phyloP scores from a whole-genome alignment of 2,113 vertebrate genomes.

The Lota lota region DNA sequence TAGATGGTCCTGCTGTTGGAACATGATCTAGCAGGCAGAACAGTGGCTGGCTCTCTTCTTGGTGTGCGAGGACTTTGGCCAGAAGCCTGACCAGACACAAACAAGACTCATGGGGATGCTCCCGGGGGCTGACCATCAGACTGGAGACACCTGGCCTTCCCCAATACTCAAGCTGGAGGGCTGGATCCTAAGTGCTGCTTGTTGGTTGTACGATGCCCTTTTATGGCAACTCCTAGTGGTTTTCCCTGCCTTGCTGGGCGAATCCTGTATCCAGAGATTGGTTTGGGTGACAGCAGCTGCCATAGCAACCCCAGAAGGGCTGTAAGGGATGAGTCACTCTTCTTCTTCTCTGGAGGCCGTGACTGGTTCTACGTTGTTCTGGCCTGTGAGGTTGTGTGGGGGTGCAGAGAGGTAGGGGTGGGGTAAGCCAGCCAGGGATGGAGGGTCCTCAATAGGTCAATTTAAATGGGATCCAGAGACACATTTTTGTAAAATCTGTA shows the following conservation, averaged over 20 bases:
- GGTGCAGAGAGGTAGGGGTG: slow-evolving; percentile 29
- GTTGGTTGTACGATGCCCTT: slow-evolving; percentile 39
- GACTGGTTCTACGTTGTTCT: slow-evolving; percentile 24
- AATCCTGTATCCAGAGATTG: slow-evolving; percentile 75
- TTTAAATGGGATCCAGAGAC: slow-evolving; percentile 28
- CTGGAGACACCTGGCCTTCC: slow-evolving; percentile 16
- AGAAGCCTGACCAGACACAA: slow-evolving; percentile 71
- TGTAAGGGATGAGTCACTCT: slow-evolving; percentile 56
- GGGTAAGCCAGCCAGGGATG: slow-evolving; percentile 27
- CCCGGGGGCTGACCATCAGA: slow-evolving; percentile 41
- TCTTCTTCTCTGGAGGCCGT: slow-evolving; percentile 17
- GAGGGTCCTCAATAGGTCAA: slow-evolving; percentile 10
- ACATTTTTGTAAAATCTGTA: slow-evolving; percentile 45
- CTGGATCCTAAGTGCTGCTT: slow-evolving; percentile 40
- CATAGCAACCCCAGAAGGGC: slow-evolving; percentile 85
- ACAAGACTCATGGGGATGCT: slow-evolving; percentile 62
- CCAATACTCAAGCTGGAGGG: slow-evolving; percentile 34
- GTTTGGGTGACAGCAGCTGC: slow-evolving; percentile 74
- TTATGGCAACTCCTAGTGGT: slow-evolving; percentile 37
- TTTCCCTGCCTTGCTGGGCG: slow-evolving; percentile 79
- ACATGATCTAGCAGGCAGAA: slow-evolving; percentile 88
- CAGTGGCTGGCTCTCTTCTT: slow-evolving; percentile 75
- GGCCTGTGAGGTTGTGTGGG: slow-evolving; percentile 39
- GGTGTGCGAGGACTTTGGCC: slow-evolving; percentile 81
- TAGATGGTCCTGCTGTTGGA: slow-evolving; percentile 91